Evolutionary conservation across 53 echinoderm and acorn worm species (phyloP), one percentile per base, ranked within the genome.

Genomic region (Astropecten irregularis): DNA sequence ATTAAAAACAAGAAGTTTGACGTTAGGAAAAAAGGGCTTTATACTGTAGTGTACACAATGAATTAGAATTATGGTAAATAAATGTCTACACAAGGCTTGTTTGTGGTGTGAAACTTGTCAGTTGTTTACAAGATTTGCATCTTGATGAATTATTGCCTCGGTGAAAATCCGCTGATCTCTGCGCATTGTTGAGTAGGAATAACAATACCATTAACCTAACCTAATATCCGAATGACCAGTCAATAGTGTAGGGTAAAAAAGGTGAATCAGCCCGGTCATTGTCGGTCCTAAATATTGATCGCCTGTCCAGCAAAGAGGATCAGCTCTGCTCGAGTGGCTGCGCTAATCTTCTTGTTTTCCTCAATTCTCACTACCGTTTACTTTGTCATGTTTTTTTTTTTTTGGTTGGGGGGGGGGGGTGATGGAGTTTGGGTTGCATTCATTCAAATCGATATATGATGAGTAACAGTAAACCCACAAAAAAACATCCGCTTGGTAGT

Each of bases 271-370:
- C 29, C 20, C 8, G 50, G 71, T 51, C 71, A 71, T 71, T 71
- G 71, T 71, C 33, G 34, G 35, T 36, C 53, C 31, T 42, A 53
- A 71, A 35, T 52, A 71, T 71, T 71, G 71, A 71, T 71, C 71
- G 33, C 20, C 25, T 2, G 49, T 23, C 42, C 68, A 42, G 18
- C 25, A 70, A 70, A 19, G 26, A 34, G 30, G 70, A 70, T 70
- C 70, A 70, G 70, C 30, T 49, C 70, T 70, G 70, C 70, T 47
- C 50, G 47, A 70, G 32, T 34, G 52, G 71, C 71, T n/a, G 71
- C 5, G 53, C 34, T 71, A 71, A 71, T 71, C 71, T 52, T 35
- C 53, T 36, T 34, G 34, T 52, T 71, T 71, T 71, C 53, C 71
- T 53, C 71, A 52, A 50, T 52, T 1, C 48, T 69, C n/a, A n/a